A percentile compares a stretch with the other conserved stretches of the same genome.
Conservation (phyloP, 2,113 vertebrate genomes). For the Rafetus swinhoei region DNA sequence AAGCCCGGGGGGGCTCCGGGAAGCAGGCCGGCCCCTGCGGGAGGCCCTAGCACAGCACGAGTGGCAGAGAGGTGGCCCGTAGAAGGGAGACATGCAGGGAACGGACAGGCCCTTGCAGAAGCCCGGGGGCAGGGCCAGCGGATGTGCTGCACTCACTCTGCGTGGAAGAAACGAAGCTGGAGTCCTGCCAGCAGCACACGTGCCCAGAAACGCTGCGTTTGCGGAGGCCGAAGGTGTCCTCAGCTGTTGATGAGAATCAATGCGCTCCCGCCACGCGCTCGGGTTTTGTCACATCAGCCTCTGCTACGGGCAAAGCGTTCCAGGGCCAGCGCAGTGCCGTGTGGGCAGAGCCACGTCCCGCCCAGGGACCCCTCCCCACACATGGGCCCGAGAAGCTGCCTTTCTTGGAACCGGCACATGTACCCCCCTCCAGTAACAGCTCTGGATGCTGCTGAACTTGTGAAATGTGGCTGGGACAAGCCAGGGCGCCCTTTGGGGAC, state of each 20-base stretch:
- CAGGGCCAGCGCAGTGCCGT: fast-evolving
- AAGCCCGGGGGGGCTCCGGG: background rate
- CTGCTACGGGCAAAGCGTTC: background rate
- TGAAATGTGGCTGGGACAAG: background rate
- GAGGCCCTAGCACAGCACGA: background rate
- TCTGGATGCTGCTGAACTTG: background rate
- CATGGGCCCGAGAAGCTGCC: background rate
- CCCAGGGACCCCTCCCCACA: background rate
- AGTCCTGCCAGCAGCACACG: background rate
- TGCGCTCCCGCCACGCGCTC: background rate
- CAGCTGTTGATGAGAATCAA: background rate
- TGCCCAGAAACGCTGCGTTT: background rate
- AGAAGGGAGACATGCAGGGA: background rate
- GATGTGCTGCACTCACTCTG: background rate
- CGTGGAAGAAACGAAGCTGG: background rate
- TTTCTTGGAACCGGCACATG: background rate
- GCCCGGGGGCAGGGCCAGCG: background rate
- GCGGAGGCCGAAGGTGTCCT: background rate
- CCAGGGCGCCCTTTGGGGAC: no score
- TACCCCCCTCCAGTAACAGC: background rate
- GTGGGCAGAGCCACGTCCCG: background rate
- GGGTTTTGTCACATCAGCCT: background rate
- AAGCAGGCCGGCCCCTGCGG: background rate
- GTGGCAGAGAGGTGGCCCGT: background rate
- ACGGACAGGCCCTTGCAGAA: background rate